phyloP scores from a whole-genome alignment of 2,113 vertebrate genomes.

The Indicator maculatus region DNA sequence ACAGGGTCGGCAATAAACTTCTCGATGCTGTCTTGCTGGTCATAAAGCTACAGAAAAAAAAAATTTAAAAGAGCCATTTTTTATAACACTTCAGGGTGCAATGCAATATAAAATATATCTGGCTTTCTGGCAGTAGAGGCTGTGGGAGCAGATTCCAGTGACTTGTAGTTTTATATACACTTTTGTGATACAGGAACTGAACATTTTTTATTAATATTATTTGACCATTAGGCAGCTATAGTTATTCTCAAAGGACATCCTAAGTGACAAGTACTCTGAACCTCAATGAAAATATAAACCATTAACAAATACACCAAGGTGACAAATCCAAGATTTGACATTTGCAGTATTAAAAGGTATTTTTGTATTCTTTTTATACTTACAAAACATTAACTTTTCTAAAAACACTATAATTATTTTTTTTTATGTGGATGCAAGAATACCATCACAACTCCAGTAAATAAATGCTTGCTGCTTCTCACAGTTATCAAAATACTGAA shows the following conservation, averaged over 20 bases:
- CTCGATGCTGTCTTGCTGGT: constrained; percentile 33
- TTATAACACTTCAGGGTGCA: constrained; percentile 77
- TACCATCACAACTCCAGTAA: neutral
- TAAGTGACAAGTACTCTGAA: constrained; percentile 2
- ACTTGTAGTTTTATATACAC: constrained; percentile 35
- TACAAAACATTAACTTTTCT: neutral
- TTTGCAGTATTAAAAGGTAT: neutral
- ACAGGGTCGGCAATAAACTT: constrained; percentile 64
- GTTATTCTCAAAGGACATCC: constrained; percentile 21
- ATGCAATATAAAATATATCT: constrained; percentile 50
- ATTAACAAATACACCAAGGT: constrained; percentile 33
- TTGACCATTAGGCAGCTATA: constrained; percentile 45
- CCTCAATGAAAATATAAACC: constrained; percentile 52
- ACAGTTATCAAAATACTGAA: neutral
- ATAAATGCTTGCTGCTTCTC: neutral
- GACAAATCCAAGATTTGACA: constrained; percentile 10
- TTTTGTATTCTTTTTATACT: neutral
- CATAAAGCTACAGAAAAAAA: constrained; percentile 43
- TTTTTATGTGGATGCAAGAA: neutral
- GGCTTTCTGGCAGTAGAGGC: neutral
- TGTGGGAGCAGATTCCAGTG: constrained; percentile 35
- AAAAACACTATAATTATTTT: neutral
- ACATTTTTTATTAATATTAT: constrained; percentile 66
- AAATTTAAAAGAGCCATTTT: constrained; percentile 56
- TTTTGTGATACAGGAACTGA: constrained; percentile 11